A percentile compares a stretch with the other conserved stretches of the same genome.
Conservation (phyloP, 1,140 invertebrate genomes). For the Scaptomyza hsui region DNA sequence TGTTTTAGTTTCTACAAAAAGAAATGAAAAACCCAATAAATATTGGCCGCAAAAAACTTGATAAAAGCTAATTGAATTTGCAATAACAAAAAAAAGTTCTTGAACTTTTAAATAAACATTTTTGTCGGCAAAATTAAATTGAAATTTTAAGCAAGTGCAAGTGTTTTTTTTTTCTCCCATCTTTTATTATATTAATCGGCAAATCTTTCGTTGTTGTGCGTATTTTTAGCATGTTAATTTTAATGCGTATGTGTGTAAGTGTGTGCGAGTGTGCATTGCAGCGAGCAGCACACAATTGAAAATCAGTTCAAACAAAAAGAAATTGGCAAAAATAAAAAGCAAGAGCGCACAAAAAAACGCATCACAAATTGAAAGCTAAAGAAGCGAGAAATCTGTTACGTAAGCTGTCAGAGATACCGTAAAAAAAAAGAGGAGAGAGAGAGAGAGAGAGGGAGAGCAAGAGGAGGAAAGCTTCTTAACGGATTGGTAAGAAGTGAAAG, state of each 20-base stretch:
- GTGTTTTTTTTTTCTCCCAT: conserved; percentile 8
- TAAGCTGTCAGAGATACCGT: conserved; percentile 13
- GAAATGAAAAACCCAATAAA: not conserved
- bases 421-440: not conserved
- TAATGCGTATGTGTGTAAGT: not conserved
- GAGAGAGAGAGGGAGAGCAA: not conserved
- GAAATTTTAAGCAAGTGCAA: conserved; percentile 32
- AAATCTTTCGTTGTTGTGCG: conserved; percentile 20
- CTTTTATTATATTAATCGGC: conserved; percentile 22
- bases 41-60: not conserved
- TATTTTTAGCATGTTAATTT: conserved; percentile 29
- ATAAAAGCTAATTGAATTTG: conserved; percentile 11
- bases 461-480: conserved; percentile 1
- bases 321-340: conserved; percentile 30
- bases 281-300: conserved; percentile 28
- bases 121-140: conserved; percentile 16
- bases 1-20: conserved; percentile 1
- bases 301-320: conserved; percentile 30
- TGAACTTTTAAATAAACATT: not conserved
- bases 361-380: conserved; percentile 12
- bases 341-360: conserved; percentile 10
- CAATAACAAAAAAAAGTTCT: not conserved
- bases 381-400: conserved; percentile 21
- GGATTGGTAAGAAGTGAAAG: conserved; percentile 14
- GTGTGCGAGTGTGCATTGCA: conserved; percentile 15